These are phyloP conservation scores for Fulica atra DNA, from an alignment of 2,113 vertebrate species.

Conservation along the genomic window DNA sequence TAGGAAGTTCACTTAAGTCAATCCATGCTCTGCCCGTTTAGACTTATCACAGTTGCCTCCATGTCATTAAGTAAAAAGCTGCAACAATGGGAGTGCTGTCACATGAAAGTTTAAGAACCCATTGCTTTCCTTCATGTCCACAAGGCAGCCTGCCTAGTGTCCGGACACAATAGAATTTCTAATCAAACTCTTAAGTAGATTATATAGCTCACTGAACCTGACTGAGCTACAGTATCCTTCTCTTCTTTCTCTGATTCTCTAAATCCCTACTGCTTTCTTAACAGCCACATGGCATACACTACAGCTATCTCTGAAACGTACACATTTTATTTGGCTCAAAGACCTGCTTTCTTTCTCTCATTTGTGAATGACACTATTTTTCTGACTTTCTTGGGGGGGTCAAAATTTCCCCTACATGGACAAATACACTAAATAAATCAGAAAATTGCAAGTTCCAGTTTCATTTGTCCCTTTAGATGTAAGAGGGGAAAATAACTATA, in stretches of 20 bases:
- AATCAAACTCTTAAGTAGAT: slow-evolving; percentile 45
- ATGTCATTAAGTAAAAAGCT: not conserved
- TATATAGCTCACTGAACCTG: slow-evolving; percentile 15
- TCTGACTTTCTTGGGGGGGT: not conserved
- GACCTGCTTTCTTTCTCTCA: not conserved
- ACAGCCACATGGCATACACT: not conserved
- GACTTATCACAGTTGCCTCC: not conserved
- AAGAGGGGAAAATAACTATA: rapidly evolving
- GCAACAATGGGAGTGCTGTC: not conserved
- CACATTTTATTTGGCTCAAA: not conserved
- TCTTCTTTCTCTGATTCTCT: not conserved
- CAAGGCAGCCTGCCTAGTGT: not conserved
- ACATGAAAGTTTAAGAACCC: not conserved
- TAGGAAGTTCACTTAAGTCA: slow-evolving; percentile 10
- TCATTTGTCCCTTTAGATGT: not conserved
- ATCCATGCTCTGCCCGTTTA: not conserved
- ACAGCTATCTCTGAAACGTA: not conserved
- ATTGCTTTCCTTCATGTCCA: not conserved
- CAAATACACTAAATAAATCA: not conserved
- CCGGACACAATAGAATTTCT: not conserved
- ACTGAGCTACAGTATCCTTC: not conserved
- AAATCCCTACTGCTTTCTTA: not conserved
- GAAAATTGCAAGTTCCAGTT: not conserved
- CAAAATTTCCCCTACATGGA: not conserved
- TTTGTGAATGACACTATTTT: not conserved